Percentiles rank a stretch among this genome's conserved stretches.
These are phyloP conservation scores for Actenoides hombroni DNA, from an alignment of 2,113 vertebrate genomes.

Conservation along the genomic window DNA sequence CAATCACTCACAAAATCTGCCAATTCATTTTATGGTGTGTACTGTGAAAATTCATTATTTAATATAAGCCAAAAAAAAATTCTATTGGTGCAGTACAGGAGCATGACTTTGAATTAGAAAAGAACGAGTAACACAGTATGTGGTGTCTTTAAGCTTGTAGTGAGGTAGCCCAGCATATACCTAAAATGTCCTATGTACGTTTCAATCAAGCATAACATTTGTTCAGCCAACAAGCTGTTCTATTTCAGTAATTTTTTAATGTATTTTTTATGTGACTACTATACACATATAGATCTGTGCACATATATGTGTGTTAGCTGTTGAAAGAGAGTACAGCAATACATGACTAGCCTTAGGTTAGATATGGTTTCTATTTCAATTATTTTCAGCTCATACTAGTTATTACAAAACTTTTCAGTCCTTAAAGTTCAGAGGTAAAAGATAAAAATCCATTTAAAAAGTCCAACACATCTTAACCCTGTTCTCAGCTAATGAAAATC, in stretches of 20 bases:
- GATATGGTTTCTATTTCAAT: neutral
- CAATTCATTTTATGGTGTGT: constrained; percentile 32
- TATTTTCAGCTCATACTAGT: neutral
- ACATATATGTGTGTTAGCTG: neutral
- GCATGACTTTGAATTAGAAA: constrained; percentile 20
- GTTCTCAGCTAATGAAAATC: neutral
- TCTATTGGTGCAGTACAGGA: neutral
- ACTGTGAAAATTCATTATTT: constrained; percentile 57
- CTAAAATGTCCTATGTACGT: neutral
- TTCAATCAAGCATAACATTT: neutral
- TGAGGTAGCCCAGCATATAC: neutral
- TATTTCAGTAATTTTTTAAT: neutral
- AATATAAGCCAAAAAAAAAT: constrained; percentile 22
- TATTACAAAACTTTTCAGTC: neutral
- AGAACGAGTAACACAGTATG: neutral
- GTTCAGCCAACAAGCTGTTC: neutral
- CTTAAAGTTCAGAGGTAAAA: neutral
- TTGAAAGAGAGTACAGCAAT: neutral
- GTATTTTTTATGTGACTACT: neutral
- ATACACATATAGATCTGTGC: neutral
- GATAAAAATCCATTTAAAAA: neutral
- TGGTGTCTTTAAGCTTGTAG: neutral
- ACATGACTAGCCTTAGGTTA: neutral
- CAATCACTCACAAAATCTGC: constrained; percentile 31
- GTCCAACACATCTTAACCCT: neutral